Percentiles rank a stretch among this genome's conserved stretches.
Conservation (phyloP, 2,113 vertebrate species). For the Gavialis gangeticus region DNA sequence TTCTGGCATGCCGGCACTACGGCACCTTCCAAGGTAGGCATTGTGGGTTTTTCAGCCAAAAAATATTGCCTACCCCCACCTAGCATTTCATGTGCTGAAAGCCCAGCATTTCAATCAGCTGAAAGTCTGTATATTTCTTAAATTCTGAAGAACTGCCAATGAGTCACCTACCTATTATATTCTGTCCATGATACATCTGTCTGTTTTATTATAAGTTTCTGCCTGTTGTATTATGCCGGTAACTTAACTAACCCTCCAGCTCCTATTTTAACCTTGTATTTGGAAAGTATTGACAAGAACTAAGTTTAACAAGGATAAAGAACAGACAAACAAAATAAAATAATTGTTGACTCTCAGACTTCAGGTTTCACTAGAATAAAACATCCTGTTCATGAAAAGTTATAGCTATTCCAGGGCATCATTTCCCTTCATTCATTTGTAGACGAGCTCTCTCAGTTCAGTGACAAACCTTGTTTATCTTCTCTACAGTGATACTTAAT, state of each 20-base stretch:
- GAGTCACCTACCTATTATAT: background rate
- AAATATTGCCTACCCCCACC: too few relatives aligned
- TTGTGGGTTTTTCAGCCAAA: too few relatives aligned
- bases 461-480: background rate
- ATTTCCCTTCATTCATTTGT: background rate
- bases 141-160: background rate
- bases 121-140: background rate
- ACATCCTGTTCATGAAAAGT: background rate
- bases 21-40: too few relatives aligned
- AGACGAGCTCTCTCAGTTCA: background rate
- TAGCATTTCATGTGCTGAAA: too few relatives aligned
- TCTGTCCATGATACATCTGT: background rate
- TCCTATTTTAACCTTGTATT: background rate
- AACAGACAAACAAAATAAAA: background rate
- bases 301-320: background rate
- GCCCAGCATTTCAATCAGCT: background rate
- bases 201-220: too few relatives aligned
- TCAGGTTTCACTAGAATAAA: background rate
- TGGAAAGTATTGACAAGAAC: background rate
- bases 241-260: background rate
- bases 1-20: too few relatives aligned
- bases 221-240: background rate
- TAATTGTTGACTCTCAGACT: background rate
- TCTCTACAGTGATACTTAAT: background rate
- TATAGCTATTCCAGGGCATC: background rate